phyloP scores from a whole-genome alignment of 2,888 invertebrate genomes.

The Zelleria hepariella region DNA sequence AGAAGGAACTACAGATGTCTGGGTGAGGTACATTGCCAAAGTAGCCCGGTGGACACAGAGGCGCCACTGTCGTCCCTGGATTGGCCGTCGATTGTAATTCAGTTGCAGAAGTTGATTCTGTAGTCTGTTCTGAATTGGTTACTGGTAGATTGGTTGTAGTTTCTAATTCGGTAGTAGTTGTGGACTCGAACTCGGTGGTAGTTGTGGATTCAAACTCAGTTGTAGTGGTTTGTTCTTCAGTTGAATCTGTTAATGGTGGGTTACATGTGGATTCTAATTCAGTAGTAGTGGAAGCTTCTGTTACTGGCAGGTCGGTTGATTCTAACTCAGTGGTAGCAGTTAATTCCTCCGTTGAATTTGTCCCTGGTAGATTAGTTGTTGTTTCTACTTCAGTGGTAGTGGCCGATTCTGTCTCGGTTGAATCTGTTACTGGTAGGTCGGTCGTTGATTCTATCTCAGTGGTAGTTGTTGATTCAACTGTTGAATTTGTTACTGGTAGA shows the following conservation, averaged over 20 bases:
- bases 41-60: constrained; percentile 4
- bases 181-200: constrained; percentile 2
- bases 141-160: too few relatives aligned
- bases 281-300: neutral
- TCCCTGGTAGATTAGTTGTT: neutral
- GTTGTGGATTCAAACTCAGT: neutral
- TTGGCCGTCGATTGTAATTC: neutral
- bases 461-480: neutral
- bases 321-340: neutral
- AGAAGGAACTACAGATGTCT: constrained; percentile 1
- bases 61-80: constrained; percentile 9
- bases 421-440: too few relatives aligned
- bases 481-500: too few relatives aligned
- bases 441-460: neutral
- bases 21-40: constrained; percentile 7
- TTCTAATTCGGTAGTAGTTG: too few relatives aligned
- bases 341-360: neutral
- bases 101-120: constrained; percentile 2
- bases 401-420: neutral
- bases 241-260: too few relatives aligned
- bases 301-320: too few relatives aligned
- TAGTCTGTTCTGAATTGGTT: too few relatives aligned
- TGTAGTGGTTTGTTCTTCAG: too few relatives aligned
- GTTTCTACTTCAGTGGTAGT: neutral
- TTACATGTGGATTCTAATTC: neutral